A percentile compares a stretch with the other conserved stretches of the same genome.
phyloP scores from a whole-genome alignment of 2,113 vertebrate genomes.

The Onychostruthus taczanowskii region DNA sequence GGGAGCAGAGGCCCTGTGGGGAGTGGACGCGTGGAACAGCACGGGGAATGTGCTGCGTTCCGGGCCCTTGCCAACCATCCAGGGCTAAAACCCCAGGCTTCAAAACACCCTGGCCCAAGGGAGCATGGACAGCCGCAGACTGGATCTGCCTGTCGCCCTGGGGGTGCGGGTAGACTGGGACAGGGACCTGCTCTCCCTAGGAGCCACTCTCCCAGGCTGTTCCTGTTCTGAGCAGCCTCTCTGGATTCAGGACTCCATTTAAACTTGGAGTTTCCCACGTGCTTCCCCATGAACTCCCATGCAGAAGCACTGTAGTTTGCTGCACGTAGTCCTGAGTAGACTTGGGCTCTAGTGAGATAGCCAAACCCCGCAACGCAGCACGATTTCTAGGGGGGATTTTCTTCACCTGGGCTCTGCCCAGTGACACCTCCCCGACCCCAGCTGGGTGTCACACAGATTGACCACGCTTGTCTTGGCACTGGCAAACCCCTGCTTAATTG shows the following conservation, averaged over 20 bases:
- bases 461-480: rapidly evolving
- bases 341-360: neutral
- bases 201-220: neutral
- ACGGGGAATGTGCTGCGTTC: neutral
- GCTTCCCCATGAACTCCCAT: rapidly evolving
- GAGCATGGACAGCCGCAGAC: neutral
- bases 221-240: neutral
- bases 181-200: neutral
- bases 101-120: neutral
- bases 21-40: neutral
- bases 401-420: neutral
- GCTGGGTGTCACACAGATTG: neutral
- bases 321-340: rapidly evolving
- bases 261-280: neutral
- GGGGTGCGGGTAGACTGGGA: neutral
- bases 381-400: neutral
- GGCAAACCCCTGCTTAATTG: neutral
- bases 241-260: neutral
- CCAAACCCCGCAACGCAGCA: rapidly evolving
- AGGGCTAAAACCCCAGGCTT: neutral
- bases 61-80: neutral
- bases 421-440: neutral
- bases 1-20: neutral
- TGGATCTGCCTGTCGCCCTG: rapidly evolving
- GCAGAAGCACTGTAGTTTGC: neutral